Base-by-base conservation (phyloP, 2,113 vertebrate species). In the Cyphomyrus discorhynchus region DNA sequence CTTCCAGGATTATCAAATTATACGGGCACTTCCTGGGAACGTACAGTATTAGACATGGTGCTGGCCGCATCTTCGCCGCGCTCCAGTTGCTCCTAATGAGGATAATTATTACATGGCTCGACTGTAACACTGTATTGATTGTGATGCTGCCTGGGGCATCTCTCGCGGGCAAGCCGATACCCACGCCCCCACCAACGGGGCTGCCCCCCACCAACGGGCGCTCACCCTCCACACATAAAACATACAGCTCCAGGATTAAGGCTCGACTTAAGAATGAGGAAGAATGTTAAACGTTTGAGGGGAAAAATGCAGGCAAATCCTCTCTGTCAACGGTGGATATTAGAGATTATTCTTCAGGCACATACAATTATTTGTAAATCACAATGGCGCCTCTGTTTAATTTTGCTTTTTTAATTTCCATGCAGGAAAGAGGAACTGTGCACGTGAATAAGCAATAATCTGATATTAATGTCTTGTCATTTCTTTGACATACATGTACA, bases 251-350 rank as follows among this genome's bases (percentile, higher is more conserved):
- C 92, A 92, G 92, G 94, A 94, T 97, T 96, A 96, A 95, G 97
- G 95, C 94, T 94, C 89, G 27, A 52, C 31, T 86, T 86, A 31
- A 49, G 46, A 24, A 66, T 86, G 85, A 90, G 91, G 90, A 93
- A 93, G 94, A 96, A 94, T 96, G 96, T 96, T 88, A 93, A 96
- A 96, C 94, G 94, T 95, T 94, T 93, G 91, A 93, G 93, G 46
- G 24, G 92, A 92, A 97, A 97, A 97, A 97, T 95, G 96, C 93
- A 90, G 95, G 95, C 98, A 99, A 99, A 98, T 98, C 98, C 97
- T 93, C 97, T 96, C 97, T 99, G 97, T 99, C 98, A 99, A 95
- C 98, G 91, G 96, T 97, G 97, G 97, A 98, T 99, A 99, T 98
- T 99, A 98, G 97, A 97, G 97, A 96, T 96, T 94, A 96, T 95